Evolutionary conservation across 2,888 invertebrate genomes (phyloP), one percentile per base, ranked within the genome.

Genomic region (Xestia rhomboidea): DNA sequence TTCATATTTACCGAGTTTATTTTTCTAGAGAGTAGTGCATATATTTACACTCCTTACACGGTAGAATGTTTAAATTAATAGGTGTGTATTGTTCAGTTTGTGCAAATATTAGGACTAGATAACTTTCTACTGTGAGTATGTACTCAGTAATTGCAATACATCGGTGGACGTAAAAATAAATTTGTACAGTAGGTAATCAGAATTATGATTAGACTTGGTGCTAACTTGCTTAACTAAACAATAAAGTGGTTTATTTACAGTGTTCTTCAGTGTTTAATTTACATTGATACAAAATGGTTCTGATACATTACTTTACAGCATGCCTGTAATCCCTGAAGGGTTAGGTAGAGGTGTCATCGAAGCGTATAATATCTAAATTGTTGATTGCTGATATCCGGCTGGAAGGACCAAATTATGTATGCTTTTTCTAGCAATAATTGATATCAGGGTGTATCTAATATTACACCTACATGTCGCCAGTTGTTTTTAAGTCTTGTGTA

Each of bases 21-120:
- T 76, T 67, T 78, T 38, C 15, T 69, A 78, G 57, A 68, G 57
- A 57, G 38, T 57, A 38, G 38, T 41, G n/a, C 15, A 21, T 78
- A 21, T 78, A 41, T 76, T 76, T 79, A 49, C 79, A 21, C 0
- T 30, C 11, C 21, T 44, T 44, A 21, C 18, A 62, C 24, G 44
- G 30, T 70, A 51, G 7, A 41, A 7, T 46, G 18, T 18, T 30
- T 68, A 11, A 46, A 51, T 70, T 62, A 62, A 54, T 60, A 72
- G 64, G 51, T 46, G 21, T 60, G 49, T 44, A n/a, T 57, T 78
- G 38, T 69, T 34, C 41, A 51, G 24, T 34, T 62, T 70, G 24
- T 38, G n/a, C 24, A 44, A 71, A 71, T 62, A 79, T 70, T 44
- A 34, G 34, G 5, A 63, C 18, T 44, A 44, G 49, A 77, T 77